Evolutionary conservation across 1,140 invertebrate genomes (phyloP), one percentile per base, ranked within the genome.

Genomic region (Cryptotermes secundus): DNA sequence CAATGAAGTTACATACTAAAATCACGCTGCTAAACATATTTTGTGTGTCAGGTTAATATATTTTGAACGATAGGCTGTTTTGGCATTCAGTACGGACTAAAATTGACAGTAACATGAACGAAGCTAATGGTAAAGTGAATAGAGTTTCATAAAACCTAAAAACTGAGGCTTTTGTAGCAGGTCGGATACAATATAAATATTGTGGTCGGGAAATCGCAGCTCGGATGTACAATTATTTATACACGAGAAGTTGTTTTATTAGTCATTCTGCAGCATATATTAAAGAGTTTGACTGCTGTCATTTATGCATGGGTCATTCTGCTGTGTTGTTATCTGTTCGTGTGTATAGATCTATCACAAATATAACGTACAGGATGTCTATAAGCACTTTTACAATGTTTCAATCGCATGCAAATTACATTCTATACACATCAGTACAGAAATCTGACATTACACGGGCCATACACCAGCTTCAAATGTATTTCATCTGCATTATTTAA

Each of bases 181-280:
- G 22, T 59, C 53, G 12, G 59, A 26, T 72, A 72, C 59, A 72
- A 31, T 72, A 72, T 72, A 72, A 72, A 72, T 72, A 72, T 72
- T 72, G 59, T 72, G 59, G 59, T 72, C 31, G 26, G 59, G 59
- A 72, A 72, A 31, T 31, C 59, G n/a, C 59, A 9, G 59, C n/a
- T 7, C 59, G n/a, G 59, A 72, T 72, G 59, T 72, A 31, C 59
- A 31, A n/a, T 72, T 72, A 72, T 72, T 72, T 72, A 72, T 72
- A 72, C 26, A 72, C 26, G 59, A 31, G 59, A 72, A 72, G 26
- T 72, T 72, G 59, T 72, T 72, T 72, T 72, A 72, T 72, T 72
- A 72, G 59, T 72, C 59, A 72, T 72, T 72, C 45, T 49, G 45
- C 22, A 49, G 19, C 45, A 49, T 3, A n/a, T 72, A 72, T 72